Evolutionary conservation across 2,113 vertebrate species (phyloP), one percentile per base, ranked within the genome.

Genomic region (Smithornis capensis): DNA sequence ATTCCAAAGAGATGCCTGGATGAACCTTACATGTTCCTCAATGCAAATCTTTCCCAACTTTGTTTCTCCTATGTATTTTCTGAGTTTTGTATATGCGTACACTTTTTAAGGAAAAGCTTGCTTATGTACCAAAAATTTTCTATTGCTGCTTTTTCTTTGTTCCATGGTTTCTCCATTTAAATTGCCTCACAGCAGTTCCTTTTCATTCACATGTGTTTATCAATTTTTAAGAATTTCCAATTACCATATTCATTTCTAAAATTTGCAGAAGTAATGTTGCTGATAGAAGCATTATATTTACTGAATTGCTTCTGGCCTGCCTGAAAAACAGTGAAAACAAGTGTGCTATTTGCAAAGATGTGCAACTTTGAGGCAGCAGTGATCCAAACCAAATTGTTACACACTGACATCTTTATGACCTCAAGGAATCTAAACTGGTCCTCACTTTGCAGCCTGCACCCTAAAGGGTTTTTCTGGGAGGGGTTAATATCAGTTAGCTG

Each of bases 191-290:
- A 85, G 85, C 45, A 92, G 60, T 57, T 87, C 73, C 65, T 90
- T 95, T 91, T 42, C 81, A 73, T 60, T 88, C 57, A 69, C n/a
- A 10, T 60, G 4, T 7, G 70, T 90, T 92, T 91, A 84, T 85
- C 77, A 35, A 67, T 85, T 83, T 96, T 92, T 88, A 85, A 86
- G 57, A 57, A 68, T 83, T 96, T 94, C 74, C 45, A 63, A 42
- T 94, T 81, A 74, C 50, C 68, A 50, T 89, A 60, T 73, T 79
- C 5, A 75, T 90, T 88, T 89, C 53, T 65, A 67, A 92, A 93
- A 82, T 63, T 69, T 85, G 60, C 57, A 67, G 64, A 47, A 92
- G 69, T 83, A 59, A 53, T 55, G 24, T 42, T 73, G 45, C 68
- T 86, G 59, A 52, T 64, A 40, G n/a, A 59, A 75, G 35, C 3